Evolutionary conservation across 64 coral and sea anemone species (phyloP).

Genomic region (Dendronephthya gigantea): DNA sequence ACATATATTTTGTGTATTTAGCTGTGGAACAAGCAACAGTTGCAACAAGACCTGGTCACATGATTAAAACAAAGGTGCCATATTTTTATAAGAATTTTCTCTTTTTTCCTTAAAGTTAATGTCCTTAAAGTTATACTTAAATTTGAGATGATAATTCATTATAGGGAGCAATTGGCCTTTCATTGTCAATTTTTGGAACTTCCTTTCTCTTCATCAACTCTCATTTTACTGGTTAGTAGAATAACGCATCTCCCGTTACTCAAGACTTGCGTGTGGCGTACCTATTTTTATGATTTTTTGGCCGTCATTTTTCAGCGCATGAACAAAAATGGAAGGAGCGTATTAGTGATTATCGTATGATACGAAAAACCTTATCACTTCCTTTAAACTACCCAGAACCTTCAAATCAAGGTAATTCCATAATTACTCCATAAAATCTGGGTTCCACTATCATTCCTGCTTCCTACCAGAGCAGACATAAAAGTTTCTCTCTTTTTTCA

Average conservation of each 20-base stretch:
- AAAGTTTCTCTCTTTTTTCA: too few species aligned
- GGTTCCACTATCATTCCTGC: too few species aligned
- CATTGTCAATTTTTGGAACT: slow-evolving; percentile 87
- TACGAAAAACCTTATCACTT: not conserved
- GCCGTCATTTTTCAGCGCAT: not conserved
- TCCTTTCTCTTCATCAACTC: slow-evolving; percentile 92
- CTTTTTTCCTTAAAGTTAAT: not conserved
- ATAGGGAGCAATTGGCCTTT: slow-evolving; percentile 68
- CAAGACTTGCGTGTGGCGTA: not conserved
- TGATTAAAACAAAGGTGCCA: slow-evolving; percentile 84
- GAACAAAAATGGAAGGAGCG: slow-evolving; percentile 14
- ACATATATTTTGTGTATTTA: slow-evolving; percentile 2
- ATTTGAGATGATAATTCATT: not conserved
- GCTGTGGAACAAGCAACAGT: slow-evolving; percentile 72
- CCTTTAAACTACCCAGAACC: not conserved
- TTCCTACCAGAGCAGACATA: too few species aligned
- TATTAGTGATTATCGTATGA: not conserved
- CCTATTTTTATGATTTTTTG: not conserved
- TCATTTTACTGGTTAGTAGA: slow-evolving; percentile 88
- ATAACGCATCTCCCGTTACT: too few species aligned
- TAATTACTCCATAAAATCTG: not conserved
- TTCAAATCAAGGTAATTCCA: not conserved
- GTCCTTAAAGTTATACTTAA: not conserved
- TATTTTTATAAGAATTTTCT: not conserved
- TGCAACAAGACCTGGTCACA: slow-evolving; percentile 79